Conservation (phyloP, 2,797 vertebrate genomes). For the Pipistrellus nathusii region DNA sequence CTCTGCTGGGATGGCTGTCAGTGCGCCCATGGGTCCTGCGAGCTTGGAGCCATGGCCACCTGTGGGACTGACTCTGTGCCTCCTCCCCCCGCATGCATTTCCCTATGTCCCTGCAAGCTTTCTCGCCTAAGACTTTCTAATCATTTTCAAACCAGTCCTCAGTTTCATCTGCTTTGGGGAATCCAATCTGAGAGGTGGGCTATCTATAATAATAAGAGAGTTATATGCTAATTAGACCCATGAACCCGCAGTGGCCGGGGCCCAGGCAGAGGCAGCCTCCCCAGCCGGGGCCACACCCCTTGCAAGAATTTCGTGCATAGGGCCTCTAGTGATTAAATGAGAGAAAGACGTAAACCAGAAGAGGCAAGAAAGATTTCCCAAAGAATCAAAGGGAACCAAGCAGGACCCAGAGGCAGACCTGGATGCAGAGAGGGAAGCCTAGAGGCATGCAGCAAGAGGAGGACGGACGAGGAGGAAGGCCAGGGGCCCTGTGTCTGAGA, state of each 20-base stretch:
- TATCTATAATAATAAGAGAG: neutral
- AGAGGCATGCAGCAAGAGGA: too few species aligned
- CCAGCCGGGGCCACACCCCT: too few species aligned
- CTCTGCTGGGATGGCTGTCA: neutral
- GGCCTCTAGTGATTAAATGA: neutral
- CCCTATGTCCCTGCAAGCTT: neutral
- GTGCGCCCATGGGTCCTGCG: neutral
- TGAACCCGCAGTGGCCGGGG: too few species aligned
- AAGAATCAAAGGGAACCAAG: neutral
- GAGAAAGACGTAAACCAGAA: neutral
- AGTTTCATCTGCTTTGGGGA: neutral
- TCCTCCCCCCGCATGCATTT: neutral
- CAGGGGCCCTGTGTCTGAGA: neutral
- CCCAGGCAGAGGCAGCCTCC: too few species aligned
- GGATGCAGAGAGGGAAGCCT: neutral
- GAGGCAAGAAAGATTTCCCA: neutral
- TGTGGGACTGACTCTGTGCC: rapidly evolving
- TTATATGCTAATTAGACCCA: too few species aligned
- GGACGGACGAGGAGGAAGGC: neutral
- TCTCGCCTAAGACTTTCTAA: neutral
- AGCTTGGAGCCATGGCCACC: neutral
- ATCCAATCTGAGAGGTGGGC: neutral
- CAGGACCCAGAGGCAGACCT: neutral
- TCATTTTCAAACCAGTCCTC: neutral
- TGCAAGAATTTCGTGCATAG: too few species aligned